Evolutionary conservation across 2,797 vertebrate species (phyloP).

Genomic region (Pseudochromis fuscus): DNA sequence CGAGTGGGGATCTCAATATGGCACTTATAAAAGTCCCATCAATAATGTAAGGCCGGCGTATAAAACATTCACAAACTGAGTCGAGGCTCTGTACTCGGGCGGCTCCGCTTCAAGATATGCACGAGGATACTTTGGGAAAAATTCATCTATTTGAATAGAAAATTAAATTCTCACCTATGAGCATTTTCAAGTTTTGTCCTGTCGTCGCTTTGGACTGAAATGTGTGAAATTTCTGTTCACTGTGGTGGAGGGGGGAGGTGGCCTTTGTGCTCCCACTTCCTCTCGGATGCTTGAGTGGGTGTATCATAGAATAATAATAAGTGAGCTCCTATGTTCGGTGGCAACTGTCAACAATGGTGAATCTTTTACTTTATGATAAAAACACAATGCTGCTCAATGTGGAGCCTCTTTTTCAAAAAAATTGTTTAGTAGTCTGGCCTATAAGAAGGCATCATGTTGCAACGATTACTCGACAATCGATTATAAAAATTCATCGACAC

Average conservation of each 20-base stretch:
- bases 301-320: constrained; percentile 56
- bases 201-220: constrained; percentile 30
- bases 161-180: constrained; percentile 47
- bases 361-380: constrained; percentile 11
- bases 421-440: no score
- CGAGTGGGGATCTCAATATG: constrained; percentile 77
- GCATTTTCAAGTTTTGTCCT: constrained; percentile 32
- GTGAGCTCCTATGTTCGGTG: constrained; percentile 40
- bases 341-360: constrained; percentile 34
- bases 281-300: constrained; percentile 47
- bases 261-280: constrained; percentile 43
- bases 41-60: constrained; percentile 80
- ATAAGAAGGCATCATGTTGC: no score
- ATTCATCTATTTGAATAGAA: constrained; percentile 34
- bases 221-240: constrained; percentile 42
- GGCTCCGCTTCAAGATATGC: constrained; percentile 53
- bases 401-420: no score
- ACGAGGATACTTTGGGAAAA: constrained; percentile 53
- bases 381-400: neutral
- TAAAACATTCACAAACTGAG: constrained; percentile 80
- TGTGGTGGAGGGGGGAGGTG: neutral
- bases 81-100: constrained; percentile 60
- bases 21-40: constrained; percentile 80
- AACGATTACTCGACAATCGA: no score
- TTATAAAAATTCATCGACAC: no score